Conservation (phyloP, 1,140 invertebrate species). For the Drosophila nebulosa region DNA sequence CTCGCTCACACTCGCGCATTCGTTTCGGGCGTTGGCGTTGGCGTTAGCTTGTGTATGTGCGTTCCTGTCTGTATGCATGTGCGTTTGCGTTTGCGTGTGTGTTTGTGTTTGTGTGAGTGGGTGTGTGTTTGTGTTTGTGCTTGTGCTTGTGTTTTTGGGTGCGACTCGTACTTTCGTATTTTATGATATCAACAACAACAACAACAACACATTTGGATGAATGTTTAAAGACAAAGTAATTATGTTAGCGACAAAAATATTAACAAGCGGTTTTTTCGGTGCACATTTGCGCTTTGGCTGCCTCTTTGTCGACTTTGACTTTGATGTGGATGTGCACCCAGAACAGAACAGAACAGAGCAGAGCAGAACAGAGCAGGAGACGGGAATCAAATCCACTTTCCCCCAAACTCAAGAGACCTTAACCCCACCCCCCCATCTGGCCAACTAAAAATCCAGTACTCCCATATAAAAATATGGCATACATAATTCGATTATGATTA, state of each 20-base stretch:
- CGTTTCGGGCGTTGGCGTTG: conserved; percentile 6
- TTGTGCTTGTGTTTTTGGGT: not conserved
- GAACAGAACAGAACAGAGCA: not conserved
- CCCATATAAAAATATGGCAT: not conserved
- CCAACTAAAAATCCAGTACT: not conserved
- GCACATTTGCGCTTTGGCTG: not conserved
- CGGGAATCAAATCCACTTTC: not conserved
- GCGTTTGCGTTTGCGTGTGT: not conserved
- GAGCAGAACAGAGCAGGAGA: not conserved
- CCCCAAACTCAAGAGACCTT: not conserved
- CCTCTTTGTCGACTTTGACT: conserved; percentile 3
- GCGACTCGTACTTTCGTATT: conserved; percentile 8
- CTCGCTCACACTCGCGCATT: not conserved
- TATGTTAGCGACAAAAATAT: conserved; percentile 52
- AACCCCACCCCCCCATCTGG: not conserved
- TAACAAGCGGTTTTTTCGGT: conserved; percentile 21
- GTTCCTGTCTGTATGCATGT: not conserved
- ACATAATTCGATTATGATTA: conserved; percentile 36
- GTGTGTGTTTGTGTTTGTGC: not conserved
- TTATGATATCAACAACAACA: conserved; percentile 18
- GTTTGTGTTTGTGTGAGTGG: not conserved
- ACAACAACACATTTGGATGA: conserved; percentile 20
- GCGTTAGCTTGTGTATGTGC: not conserved
- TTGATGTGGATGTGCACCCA: conserved; percentile 7
- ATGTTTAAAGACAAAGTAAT: conserved; percentile 45